phyloP scores from a whole-genome alignment of 2,797 vertebrate species.

The Anisognathus igniventris region DNA sequence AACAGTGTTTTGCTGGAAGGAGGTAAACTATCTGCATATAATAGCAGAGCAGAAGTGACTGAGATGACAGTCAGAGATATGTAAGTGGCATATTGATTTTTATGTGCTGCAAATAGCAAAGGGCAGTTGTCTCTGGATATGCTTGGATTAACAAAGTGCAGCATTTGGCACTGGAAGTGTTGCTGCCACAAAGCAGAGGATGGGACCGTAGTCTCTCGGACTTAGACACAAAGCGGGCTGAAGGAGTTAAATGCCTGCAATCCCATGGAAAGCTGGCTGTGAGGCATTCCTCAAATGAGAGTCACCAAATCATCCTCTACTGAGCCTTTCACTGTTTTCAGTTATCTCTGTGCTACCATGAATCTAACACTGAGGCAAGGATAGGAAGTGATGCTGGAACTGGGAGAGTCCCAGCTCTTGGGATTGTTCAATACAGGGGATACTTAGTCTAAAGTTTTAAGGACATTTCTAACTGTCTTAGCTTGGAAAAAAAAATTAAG shows the following conservation, averaged over 20 bases:
- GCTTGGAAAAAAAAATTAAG: neutral
- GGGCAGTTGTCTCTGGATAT: neutral
- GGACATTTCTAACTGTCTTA: neutral
- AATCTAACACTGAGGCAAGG: neutral
- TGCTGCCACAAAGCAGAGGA: neutral
- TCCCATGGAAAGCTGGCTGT: neutral
- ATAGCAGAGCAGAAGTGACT: slow-evolving; percentile 4
- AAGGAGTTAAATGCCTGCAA: neutral
- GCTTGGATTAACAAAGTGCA: neutral
- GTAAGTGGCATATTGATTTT: neutral
- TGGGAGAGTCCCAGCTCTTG: neutral
- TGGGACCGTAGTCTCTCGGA: rapidly evolving
- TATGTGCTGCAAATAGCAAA: neutral
- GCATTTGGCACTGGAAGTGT: neutral
- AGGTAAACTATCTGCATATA: neutral
- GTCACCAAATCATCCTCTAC: neutral
- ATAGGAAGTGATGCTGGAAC: neutral
- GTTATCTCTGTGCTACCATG: neutral
- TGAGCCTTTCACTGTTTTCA: neutral
- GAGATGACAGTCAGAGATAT: neutral
- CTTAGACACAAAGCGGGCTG: neutral
- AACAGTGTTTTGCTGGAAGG: neutral
- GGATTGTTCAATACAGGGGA: neutral
- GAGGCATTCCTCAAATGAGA: neutral
- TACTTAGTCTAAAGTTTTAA: neutral